phyloP scores from a whole-genome alignment of 2,113 vertebrate species.

The Tretioscincus oriximinensis region DNA sequence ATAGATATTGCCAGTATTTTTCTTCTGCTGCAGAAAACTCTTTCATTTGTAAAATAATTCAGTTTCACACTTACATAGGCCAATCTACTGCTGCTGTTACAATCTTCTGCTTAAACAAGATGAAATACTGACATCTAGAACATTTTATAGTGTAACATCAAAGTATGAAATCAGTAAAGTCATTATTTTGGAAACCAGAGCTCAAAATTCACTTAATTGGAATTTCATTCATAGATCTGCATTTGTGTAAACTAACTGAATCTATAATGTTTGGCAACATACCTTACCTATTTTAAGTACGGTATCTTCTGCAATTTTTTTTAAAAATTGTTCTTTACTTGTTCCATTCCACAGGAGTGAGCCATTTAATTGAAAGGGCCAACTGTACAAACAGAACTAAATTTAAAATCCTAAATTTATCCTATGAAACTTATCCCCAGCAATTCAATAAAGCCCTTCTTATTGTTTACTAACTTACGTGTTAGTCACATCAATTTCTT shows the following conservation, averaged over 20 bases:
- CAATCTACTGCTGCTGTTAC: conserved; percentile 4
- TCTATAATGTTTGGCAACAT: conserved; percentile 29
- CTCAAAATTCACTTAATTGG: conserved; percentile 36
- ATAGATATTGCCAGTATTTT: not conserved
- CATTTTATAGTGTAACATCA: not conserved
- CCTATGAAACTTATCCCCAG: not conserved
- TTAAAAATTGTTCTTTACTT: no score
- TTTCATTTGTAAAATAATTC: conserved; percentile 22
- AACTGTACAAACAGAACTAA: not conserved
- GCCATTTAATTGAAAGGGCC: not conserved
- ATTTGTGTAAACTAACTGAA: not conserved
- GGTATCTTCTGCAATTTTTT: not conserved
- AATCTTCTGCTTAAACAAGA: not conserved
- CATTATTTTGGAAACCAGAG: not conserved
- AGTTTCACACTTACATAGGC: conserved; percentile 46
- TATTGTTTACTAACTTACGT: not conserved
- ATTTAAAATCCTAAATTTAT: not conserved
- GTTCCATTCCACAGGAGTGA: not conserved
- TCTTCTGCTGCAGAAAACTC: conserved; percentile 16
- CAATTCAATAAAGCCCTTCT: no score
- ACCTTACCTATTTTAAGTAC: conserved; percentile 24
- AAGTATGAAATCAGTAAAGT: conserved; percentile 20
- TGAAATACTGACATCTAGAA: conserved; percentile 25
- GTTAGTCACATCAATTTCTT: not conserved
- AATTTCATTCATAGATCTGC: conserved; percentile 18